Base-by-base conservation (phyloP, 2,888 invertebrate species). In the Heteromyza rotundicornis region DNA sequence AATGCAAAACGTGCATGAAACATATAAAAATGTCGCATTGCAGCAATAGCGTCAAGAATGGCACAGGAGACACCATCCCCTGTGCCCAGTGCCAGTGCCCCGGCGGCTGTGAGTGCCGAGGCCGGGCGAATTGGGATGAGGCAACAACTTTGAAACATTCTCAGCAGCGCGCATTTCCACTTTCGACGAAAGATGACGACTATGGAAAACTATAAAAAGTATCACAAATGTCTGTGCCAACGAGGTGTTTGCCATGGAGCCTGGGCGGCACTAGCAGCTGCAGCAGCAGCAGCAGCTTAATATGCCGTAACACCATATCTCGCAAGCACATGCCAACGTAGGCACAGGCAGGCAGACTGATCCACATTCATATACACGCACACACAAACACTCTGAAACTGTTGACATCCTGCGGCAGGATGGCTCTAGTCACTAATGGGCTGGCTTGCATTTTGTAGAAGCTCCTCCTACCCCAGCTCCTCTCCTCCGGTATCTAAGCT, bases 21-120 rank as follows among this genome's bases (percentile, higher is more conserved):
- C 59, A 64, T 59, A 64, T 57, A 60, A 64, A 70, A 73, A 68
- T 74, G 74, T 70, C 74, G 74, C 74, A 74, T 70, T 74, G 74
- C 74, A 74, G 67, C 64, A 68, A 27, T 16, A 17, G 64, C 66
- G 55, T 61, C 57, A 57, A 65, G n/a, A n/a, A n/a, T n/a, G n/a
- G 62, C 59, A 57, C 64, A 60, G 57, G 66, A 66, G 64, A 62
- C 61, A 27, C 47, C 63, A 53, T 14, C 19, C 17, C 17, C 17
- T 10, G 14, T n/a, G 3, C 40, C n/a, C 40, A 40, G 40, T n/a
- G 3, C 12, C n/a, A 40, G 40, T n/a, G n/a, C 10, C 40, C 10
- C 8, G 17, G 19, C 47, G 14, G 47, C 47, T 3, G 47, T 40
- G 3, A 40, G 14, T 17, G 19, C 20, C 5, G 47, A 19, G 17